phyloP scores from a whole-genome alignment of 2,113 vertebrate species.

The Tragelaphus strepsiceros region DNA sequence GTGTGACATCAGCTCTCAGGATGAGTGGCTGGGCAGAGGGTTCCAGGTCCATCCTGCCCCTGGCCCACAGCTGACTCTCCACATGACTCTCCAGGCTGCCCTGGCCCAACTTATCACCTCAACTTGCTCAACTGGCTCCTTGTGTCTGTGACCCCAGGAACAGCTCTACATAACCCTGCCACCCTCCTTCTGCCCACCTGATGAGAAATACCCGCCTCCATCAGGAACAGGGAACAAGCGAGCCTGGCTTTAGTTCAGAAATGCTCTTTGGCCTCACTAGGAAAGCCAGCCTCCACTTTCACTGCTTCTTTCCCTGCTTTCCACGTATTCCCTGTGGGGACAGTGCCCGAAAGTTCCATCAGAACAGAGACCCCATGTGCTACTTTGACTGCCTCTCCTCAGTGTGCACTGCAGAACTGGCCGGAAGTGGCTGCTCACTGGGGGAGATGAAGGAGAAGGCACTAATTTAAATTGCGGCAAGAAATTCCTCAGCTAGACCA shows the following conservation, averaged over 20 bases:
- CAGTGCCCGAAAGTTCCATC: background rate
- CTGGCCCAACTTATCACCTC: background rate
- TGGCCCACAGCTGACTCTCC: background rate
- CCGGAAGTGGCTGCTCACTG: background rate
- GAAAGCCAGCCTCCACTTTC: background rate
- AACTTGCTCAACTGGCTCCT: background rate
- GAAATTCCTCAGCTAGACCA: background rate
- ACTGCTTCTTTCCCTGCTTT: background rate
- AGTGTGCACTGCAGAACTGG: rapidly evolving
- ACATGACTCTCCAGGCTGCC: background rate
- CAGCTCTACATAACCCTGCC: background rate
- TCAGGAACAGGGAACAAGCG: too few relatives aligned
- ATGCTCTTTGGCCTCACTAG: background rate
- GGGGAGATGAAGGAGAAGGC: background rate
- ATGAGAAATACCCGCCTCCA: background rate
- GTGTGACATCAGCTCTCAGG: background rate
- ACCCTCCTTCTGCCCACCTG: background rate
- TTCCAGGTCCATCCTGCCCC: background rate
- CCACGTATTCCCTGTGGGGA: rapidly evolving
- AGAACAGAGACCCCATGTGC: background rate
- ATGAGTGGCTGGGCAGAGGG: background rate
- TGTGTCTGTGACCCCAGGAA: background rate
- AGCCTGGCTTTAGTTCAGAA: background rate
- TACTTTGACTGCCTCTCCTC: background rate
- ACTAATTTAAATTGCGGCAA: background rate